Evolutionary conservation across 2,888 invertebrate genomes (phyloP).

Genomic region (Cylloceria caligata): DNA sequence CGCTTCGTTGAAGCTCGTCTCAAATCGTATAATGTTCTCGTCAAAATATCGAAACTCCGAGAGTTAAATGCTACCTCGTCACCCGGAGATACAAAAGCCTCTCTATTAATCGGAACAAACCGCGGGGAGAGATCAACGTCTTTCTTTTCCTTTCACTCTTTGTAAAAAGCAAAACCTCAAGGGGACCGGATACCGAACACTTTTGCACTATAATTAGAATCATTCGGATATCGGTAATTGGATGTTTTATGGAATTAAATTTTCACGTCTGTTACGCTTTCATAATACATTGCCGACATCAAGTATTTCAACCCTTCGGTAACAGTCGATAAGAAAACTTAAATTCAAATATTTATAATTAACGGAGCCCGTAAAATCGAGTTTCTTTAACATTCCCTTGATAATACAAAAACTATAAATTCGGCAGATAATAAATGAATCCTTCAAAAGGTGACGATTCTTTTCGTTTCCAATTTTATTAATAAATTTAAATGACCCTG

Average conservation of each 20-base stretch:
- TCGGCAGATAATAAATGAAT: no score
- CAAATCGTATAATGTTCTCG: constrained; percentile 76
- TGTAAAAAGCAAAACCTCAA: constrained; percentile 28
- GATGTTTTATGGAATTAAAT: constrained; percentile 1
- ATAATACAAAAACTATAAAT: background rate
- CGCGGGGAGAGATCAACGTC: constrained; percentile 24
- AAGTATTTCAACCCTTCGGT: background rate
- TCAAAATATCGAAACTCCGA: constrained; percentile 71
- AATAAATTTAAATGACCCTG: no score
- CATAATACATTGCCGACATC: background rate
- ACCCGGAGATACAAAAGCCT: constrained; percentile 73
- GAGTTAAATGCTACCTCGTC: constrained; percentile 78
- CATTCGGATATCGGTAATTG: constrained; percentile 1
- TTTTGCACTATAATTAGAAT: constrained; percentile 27
- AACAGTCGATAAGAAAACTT: background rate
- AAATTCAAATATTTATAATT: background rate
- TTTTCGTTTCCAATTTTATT: no score
- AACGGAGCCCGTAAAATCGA: no score
- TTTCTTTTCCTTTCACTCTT: constrained; percentile 30
- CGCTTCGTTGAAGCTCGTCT: constrained; percentile 43
- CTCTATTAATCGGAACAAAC: constrained; percentile 63
- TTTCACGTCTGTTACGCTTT: constrained; percentile 14
- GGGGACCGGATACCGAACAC: background rate
- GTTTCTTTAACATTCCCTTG: background rate
- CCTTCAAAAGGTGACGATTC: no score